Evolutionary conservation across 2,113 vertebrate genomes (phyloP).

Genomic region (Regulus satrapa): DNA sequence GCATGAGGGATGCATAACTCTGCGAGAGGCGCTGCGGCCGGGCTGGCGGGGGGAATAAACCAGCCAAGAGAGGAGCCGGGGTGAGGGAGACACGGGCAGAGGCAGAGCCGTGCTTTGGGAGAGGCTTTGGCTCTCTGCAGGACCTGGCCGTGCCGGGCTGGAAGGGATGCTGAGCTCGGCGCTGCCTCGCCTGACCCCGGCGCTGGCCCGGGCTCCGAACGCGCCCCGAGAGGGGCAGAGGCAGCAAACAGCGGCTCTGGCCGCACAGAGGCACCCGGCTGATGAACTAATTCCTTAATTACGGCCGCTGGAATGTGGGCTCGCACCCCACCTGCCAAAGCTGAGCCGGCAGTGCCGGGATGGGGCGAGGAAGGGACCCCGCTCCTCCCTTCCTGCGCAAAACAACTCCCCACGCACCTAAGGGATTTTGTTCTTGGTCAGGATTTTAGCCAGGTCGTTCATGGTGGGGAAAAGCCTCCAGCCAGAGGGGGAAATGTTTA

Average conservation of each 20-base stretch:
- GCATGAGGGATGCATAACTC: conserved; percentile 62
- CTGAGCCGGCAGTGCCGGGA: background rate
- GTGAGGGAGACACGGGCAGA: background rate
- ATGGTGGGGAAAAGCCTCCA: background rate
- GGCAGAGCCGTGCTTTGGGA: too few species aligned
- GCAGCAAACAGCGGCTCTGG: conserved; percentile 1
- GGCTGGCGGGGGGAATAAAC: background rate
- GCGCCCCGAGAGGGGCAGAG: too few species aligned
- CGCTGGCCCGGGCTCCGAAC: background rate
- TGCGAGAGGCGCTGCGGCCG: background rate
- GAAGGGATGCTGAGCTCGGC: background rate
- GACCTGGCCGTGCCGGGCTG: background rate
- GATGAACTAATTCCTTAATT: conserved; percentile 62
- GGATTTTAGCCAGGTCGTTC: background rate
- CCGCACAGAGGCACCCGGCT: conserved; percentile 35
- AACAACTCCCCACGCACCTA: background rate
- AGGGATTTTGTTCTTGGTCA: background rate
- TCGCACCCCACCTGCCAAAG: background rate
- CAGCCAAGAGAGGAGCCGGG: background rate
- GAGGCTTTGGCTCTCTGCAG: background rate
- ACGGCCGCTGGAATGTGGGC: background rate
- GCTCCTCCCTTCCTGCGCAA: background rate
- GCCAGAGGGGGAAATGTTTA: background rate
- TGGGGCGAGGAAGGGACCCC: background rate
- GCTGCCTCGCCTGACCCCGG: background rate